Conservation (phyloP, 2,888 invertebrate species). For the Cyrtodaria siliqua region DNA sequence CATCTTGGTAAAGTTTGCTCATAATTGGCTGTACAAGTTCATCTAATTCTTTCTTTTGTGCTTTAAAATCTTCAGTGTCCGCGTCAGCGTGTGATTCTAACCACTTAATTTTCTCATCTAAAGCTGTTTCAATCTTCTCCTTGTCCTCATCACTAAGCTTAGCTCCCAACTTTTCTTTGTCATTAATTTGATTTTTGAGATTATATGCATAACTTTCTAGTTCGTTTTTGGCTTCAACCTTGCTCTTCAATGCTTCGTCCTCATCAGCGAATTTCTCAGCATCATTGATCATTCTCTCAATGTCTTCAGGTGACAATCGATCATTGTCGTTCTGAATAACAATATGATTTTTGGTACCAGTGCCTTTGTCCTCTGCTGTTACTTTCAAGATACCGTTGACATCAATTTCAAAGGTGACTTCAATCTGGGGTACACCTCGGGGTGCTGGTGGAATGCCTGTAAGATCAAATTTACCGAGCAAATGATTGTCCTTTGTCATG, state of each 20-base stretch:
- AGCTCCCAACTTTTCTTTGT: constrained; percentile 98
- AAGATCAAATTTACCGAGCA: constrained; percentile 98
- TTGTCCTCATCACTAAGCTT: constrained; percentile 96
- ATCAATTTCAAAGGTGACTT: constrained; percentile 87
- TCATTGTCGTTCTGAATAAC: constrained; percentile 99
- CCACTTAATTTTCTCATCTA: constrained; percentile 99
- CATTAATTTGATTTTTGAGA: constrained; percentile 97
- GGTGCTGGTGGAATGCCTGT: constrained; percentile 96
- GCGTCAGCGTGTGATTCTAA: constrained; percentile 97
- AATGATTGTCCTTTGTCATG: constrained; percentile 99
- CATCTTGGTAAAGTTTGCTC: constrained; percentile 96
- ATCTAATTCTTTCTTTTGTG: constrained; percentile 97
- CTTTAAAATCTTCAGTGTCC: constrained; percentile 96
- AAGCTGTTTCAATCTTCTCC: constrained; percentile 95
- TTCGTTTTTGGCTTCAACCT: constrained; percentile 98
- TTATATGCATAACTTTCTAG: constrained; percentile 97
- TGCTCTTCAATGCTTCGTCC: constrained; percentile 93
- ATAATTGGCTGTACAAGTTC: constrained; percentile 98
- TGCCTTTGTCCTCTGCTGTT: constrained; percentile 99
- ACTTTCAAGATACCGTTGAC: constrained; percentile 88
- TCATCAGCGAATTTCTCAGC: constrained; percentile 99
- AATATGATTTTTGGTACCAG: constrained; percentile 99
- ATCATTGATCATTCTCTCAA: constrained; percentile 99
- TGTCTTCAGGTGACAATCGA: constrained; percentile 98
- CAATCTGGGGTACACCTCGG: constrained; percentile 86